Conservation (phyloP, 2,797 vertebrate species). For the Parauchenoglanis ngamensis region DNA sequence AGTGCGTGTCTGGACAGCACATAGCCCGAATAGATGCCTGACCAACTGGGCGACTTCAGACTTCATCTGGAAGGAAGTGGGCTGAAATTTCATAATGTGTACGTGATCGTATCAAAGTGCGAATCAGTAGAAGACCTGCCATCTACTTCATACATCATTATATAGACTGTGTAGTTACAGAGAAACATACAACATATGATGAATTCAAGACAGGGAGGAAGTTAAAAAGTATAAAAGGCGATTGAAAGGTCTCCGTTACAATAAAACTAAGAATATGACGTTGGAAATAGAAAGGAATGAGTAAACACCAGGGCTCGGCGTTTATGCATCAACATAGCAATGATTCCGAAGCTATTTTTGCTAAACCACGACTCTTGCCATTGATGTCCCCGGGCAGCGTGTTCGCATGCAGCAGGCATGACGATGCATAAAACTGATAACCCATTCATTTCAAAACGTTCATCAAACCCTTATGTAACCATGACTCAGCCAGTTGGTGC, state of each 20-base stretch:
- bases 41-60: background rate
- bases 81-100: background rate
- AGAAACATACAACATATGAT: background rate
- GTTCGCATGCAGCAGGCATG: background rate
- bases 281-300: background rate
- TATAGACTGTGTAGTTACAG: background rate
- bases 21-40: slow-evolving; percentile 28
- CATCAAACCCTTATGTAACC: background rate
- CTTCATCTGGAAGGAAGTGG: slow-evolving; percentile 11
- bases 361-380: background rate
- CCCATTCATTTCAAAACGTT: background rate
- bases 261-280: background rate
- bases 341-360: background rate
- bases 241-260: background rate
- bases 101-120: background rate
- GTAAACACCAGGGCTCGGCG: background rate
- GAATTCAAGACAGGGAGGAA: background rate
- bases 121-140: background rate
- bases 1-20: slow-evolving; percentile 48
- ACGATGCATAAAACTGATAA: background rate
- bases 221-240: background rate
- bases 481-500: background rate
- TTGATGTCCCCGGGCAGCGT: background rate
- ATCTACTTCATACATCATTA: background rate
- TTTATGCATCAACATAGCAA: background rate